Conservation (phyloP, 2,888 invertebrate species). For the Lysandra coridon region DNA sequence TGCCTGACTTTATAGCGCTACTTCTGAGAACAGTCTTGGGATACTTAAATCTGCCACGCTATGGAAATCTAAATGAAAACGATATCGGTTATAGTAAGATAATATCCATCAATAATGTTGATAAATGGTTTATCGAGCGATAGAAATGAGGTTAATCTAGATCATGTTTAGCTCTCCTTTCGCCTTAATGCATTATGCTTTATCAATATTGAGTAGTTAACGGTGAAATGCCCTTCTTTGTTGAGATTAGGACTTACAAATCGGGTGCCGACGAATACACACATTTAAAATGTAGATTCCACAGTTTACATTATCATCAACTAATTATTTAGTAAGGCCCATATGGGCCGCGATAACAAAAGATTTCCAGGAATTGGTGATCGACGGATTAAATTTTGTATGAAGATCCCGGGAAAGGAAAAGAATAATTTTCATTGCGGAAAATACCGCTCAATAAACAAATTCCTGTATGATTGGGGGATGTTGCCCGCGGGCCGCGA, state of each 20-base stretch:
- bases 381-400: too few species aligned
- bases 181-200: slow-evolving; percentile 19
- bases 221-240: slow-evolving; percentile 8
- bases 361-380: too few species aligned
- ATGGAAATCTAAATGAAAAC: background rate
- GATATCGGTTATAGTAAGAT: background rate
- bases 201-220: slow-evolving; percentile 9
- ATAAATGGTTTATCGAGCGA: slow-evolving; percentile 6
- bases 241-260: background rate
- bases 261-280: background rate
- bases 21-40: background rate
- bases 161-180: slow-evolving; percentile 13
- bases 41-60: background rate
- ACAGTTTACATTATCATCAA: too few species aligned
- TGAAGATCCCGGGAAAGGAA: too few species aligned
- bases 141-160: slow-evolving; percentile 16
- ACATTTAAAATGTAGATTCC: background rate
- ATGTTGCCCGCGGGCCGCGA: too few species aligned
- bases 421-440: too few species aligned
- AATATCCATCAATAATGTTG: slow-evolving; percentile 16
- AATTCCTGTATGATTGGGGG: too few species aligned
- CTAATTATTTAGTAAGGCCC: too few species aligned
- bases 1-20: background rate
- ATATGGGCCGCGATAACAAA: too few species aligned
- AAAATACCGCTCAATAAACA: too few species aligned